A percentile compares a stretch with the other conserved stretches of the same genome.
Evolutionary conservation across 2,113 vertebrate species (phyloP).

Genomic region (Phalacrocorax pelagicus): DNA sequence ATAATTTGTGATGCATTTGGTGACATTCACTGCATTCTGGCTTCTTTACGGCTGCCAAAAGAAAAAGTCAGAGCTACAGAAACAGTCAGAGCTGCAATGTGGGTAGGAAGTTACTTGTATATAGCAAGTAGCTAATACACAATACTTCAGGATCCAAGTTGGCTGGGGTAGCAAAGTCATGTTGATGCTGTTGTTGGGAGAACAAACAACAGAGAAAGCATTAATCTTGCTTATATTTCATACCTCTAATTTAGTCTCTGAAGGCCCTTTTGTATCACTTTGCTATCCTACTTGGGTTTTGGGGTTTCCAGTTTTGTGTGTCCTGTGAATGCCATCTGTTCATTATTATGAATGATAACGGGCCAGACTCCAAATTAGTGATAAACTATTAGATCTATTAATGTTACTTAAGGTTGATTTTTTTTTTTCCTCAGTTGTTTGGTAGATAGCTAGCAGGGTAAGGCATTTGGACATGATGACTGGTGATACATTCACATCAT

Average conservation of each 20-base stretch:
- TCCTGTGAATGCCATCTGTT: not conserved
- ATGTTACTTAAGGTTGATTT: not conserved
- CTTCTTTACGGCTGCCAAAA: not conserved
- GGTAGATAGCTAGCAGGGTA: not conserved
- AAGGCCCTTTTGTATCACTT: not conserved
- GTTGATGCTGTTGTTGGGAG: not conserved
- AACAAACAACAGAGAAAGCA: not conserved
- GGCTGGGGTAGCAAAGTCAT: not conserved
- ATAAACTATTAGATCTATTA: not conserved
- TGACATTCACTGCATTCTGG: not conserved
- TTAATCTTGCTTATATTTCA: not conserved
- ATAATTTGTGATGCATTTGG: not conserved
- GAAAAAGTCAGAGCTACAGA: not conserved
- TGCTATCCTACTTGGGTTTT: not conserved
- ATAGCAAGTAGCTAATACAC: not conserved
- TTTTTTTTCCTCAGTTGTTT: not conserved
- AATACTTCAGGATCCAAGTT: not conserved
- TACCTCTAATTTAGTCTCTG: not conserved
- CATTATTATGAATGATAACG: not conserved
- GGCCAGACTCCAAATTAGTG: not conserved
- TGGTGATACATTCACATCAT: not conserved
- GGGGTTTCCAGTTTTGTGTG: not conserved
- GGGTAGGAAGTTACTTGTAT: not conserved
- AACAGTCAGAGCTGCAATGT: not conserved
- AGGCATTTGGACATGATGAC: not conserved